Percentiles rank a stretch among this genome's conserved stretches.
Conservation (phyloP, 2,113 vertebrate genomes). For the Pipra filicauda region DNA sequence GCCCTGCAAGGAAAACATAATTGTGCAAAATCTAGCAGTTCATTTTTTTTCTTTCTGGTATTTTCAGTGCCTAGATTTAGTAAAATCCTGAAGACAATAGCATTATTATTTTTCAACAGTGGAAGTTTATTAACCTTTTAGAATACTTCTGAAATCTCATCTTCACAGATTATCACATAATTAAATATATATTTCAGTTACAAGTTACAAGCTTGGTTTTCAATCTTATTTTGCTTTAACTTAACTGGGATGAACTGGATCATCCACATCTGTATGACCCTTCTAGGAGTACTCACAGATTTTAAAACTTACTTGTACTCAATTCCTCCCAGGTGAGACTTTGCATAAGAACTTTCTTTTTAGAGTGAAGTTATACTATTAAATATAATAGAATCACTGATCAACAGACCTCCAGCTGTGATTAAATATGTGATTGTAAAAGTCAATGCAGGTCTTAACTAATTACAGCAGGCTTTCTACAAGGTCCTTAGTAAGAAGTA, state of each 20-base stretch:
- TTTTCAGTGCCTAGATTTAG: slow-evolving; percentile 3
- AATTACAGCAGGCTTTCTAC: background rate
- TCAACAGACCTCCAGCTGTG: background rate
- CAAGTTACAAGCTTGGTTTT: background rate
- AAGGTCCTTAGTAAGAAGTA: background rate
- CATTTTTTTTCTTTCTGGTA: background rate
- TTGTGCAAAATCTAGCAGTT: background rate
- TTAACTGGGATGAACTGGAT: background rate
- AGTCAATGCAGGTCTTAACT: background rate
- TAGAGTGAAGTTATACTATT: background rate
- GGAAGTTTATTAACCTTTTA: background rate
- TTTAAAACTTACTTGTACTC: background rate
- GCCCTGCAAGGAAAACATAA: background rate
- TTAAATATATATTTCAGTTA: background rate
- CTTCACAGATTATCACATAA: background rate
- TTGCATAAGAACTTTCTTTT: background rate
- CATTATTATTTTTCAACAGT: background rate
- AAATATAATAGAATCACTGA: background rate
- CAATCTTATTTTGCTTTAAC: background rate
- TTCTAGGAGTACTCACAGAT: background rate
- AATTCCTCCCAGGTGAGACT: background rate
- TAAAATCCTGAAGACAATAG: slow-evolving; percentile 69
- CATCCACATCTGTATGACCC: background rate
- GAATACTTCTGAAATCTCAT: background rate
- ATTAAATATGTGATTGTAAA: background rate